phyloP scores from a whole-genome alignment of 2,797 vertebrate genomes.

The Brotula barbata region DNA sequence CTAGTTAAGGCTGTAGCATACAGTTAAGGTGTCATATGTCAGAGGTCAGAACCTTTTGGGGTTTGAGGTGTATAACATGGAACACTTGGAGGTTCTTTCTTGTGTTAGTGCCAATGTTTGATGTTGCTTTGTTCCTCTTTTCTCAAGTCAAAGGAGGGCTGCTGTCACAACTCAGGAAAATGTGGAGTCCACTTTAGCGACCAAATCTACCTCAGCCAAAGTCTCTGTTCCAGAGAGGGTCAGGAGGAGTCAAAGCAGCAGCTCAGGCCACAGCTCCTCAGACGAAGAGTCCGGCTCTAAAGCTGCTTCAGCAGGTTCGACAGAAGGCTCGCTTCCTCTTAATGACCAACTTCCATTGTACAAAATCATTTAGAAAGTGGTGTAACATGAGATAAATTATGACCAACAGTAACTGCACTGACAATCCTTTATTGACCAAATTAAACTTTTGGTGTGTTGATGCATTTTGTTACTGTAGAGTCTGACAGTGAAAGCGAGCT shows the following conservation, averaged over 20 bases:
- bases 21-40: too few relatives aligned
- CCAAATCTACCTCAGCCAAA: conserved; percentile 89
- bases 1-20: too few relatives aligned
- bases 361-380: neutral
- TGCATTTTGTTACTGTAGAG: conserved; percentile 51
- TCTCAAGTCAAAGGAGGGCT: conserved; percentile 80
- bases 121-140: neutral
- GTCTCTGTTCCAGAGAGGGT: conserved; percentile 75
- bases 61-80: too few relatives aligned
- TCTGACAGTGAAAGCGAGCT: conserved; percentile 77
- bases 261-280: conserved; percentile 80
- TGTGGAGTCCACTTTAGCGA: conserved; percentile 73
- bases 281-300: conserved; percentile 77
- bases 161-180: conserved; percentile 86
- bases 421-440: neutral
- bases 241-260: conserved; percentile 69
- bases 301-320: conserved; percentile 82
- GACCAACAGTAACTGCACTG: neutral
- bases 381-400: too few relatives aligned
- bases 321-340: neutral
- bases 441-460: neutral
- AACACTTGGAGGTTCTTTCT: too few relatives aligned
- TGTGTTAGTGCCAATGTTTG: too few relatives aligned
- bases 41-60: neutral
- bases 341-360: neutral